Evolutionary conservation across 2,888 invertebrate genomes (phyloP).

Genomic region (Macrophya annulata): DNA sequence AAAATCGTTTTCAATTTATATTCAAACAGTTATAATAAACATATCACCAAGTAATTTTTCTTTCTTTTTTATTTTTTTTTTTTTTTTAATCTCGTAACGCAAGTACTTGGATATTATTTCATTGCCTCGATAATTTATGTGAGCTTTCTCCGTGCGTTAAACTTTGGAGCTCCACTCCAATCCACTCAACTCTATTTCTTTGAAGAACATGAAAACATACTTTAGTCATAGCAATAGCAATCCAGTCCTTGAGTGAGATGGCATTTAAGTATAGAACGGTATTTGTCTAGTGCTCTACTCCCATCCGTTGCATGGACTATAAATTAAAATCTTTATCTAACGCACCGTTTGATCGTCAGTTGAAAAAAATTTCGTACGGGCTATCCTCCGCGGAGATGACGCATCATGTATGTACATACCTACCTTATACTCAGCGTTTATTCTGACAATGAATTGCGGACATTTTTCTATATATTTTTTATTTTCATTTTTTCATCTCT

Average conservation of each 20-base stretch:
- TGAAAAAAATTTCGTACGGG: not conserved
- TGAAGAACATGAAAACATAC: constrained; percentile 45
- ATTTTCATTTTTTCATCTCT: too few relatives aligned
- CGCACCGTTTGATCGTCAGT: not conserved
- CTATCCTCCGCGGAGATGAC: constrained; percentile 1
- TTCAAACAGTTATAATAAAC: not conserved
- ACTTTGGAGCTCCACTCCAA: not conserved
- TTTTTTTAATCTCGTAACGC: not conserved
- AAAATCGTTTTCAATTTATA: not conserved
- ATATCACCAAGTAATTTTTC: not conserved
- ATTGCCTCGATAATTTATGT: constrained; percentile 26
- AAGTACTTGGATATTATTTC: constrained; percentile 11
- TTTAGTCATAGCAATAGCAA: constrained; percentile 39
- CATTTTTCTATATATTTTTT: constrained; percentile 11
- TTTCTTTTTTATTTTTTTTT: constrained; percentile 6
- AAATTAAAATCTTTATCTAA: constrained; percentile 28
- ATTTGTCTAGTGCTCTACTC: constrained; percentile 23
- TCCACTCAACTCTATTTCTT: not conserved
- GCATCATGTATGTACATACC: constrained; percentile 20
- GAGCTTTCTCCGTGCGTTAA: constrained; percentile 39
- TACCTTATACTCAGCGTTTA: not conserved
- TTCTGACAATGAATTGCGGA: constrained; percentile 18
- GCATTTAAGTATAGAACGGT: constrained; percentile 39
- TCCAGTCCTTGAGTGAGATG: not conserved
- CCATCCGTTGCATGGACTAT: not conserved